Conservation (phyloP, 2,888 invertebrate genomes). For the Xylota segnis region DNA sequence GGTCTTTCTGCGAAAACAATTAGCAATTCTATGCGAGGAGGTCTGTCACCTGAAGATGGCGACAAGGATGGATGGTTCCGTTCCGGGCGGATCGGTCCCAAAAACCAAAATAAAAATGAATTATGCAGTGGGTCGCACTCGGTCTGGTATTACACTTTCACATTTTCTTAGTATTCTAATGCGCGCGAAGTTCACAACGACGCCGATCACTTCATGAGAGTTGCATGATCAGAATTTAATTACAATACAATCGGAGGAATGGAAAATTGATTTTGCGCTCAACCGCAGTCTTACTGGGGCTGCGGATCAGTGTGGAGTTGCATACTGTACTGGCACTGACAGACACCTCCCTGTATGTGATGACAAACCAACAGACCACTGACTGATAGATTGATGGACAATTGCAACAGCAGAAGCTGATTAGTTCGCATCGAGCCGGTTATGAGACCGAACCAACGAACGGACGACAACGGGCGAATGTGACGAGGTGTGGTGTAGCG, state of each 20-base stretch:
- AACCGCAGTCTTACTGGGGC: conserved; percentile 38
- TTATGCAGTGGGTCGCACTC: conserved; percentile 66
- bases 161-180: conserved; percentile 72
- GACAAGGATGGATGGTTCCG: conserved; percentile 35
- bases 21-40: conserved; percentile 57
- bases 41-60: conserved; percentile 28
- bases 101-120: conserved; percentile 52
- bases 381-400: conserved; percentile 63
- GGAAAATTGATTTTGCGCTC: conserved; percentile 63
- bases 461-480: conserved; percentile 28
- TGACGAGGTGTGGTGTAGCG: conserved; percentile 44
- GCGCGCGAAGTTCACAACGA: conserved; percentile 59
- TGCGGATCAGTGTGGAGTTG: conserved; percentile 42
- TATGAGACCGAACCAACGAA: conserved; percentile 59
- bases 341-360: conserved; percentile 46
- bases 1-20: conserved; percentile 45
- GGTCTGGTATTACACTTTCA: conserved; percentile 61
- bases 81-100: conserved; percentile 52
- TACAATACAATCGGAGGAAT: conserved; percentile 57
- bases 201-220: conserved; percentile 39
- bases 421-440: conserved; percentile 72
- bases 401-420: conserved; percentile 66
- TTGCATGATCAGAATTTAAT: conserved; percentile 76
- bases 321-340: conserved; percentile 31
- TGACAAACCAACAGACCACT: conserved; percentile 53